These are phyloP conservation scores for Morpho helenor DNA, from an alignment of 2,888 invertebrate species.

Conservation along the genomic window DNA sequence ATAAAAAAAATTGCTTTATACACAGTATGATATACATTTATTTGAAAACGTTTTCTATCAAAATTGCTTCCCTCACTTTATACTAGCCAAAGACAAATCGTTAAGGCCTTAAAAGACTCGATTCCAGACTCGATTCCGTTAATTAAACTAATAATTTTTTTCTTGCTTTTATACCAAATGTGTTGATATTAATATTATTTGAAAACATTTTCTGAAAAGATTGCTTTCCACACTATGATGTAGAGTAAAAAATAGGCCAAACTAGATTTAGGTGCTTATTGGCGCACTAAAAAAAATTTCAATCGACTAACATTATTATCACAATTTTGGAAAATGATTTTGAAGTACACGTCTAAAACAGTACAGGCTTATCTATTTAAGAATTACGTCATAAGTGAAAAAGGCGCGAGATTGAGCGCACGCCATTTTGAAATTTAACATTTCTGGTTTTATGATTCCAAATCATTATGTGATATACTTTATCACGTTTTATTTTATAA, in stretches of 20 bases:
- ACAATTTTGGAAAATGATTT: slow-evolving; percentile 5
- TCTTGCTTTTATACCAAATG: no score
- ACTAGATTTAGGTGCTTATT: slow-evolving; percentile 44
- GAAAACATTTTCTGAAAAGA: no score
- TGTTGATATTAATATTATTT: no score
- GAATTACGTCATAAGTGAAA: neutral
- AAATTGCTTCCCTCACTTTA: no score
- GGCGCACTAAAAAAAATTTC: slow-evolving; percentile 15
- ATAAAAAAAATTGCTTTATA: slow-evolving; percentile 8
- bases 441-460: no score
- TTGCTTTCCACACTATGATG: neutral
- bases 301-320: slow-evolving; percentile 25
- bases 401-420: neutral
- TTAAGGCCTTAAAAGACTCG: no score
- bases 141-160: no score
- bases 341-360: slow-evolving; percentile 37
- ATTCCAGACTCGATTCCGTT: no score
- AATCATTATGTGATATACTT: no score
- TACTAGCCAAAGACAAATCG: no score
- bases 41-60: no score
- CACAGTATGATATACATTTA: no score
- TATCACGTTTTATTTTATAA: slow-evolving; percentile 21
- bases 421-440: neutral
- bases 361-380: slow-evolving; percentile 28
- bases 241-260: slow-evolving; percentile 37